These are phyloP conservation scores for Nycticorax nycticorax DNA, from an alignment of 2,113 vertebrate species.

Conservation along the genomic window DNA sequence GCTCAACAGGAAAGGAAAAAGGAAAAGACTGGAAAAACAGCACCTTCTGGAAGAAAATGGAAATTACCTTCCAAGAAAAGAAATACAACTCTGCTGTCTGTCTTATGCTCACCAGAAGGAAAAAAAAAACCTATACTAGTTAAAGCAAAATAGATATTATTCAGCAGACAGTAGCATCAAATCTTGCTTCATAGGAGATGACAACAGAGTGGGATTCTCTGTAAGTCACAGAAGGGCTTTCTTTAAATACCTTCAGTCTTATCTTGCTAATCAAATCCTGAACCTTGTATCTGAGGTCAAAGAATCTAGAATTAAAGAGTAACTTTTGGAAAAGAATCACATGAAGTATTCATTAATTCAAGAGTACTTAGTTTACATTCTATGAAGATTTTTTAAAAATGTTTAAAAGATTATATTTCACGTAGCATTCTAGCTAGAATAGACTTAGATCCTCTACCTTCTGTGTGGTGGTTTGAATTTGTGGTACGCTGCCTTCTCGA, in stretches of 20 bases:
- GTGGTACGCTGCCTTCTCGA: slow-evolving; percentile 80
- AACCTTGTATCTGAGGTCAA: background rate
- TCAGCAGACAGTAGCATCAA: background rate
- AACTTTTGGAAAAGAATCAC: background rate
- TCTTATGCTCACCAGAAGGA: background rate
- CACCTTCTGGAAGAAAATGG: background rate
- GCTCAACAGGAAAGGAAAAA: background rate
- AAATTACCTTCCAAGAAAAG: background rate
- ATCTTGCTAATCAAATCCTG: background rate
- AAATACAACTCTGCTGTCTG: background rate
- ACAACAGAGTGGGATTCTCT: background rate
- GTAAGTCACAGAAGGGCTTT: background rate
- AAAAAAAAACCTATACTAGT: background rate
- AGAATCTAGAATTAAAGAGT: background rate
- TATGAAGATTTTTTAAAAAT: background rate
- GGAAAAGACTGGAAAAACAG: background rate
- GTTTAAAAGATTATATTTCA: background rate
- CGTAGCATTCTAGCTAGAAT: background rate
- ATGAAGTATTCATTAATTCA: background rate
- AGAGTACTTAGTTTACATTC: background rate
- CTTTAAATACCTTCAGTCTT: background rate
- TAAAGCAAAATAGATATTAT: background rate
- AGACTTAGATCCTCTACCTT: slow-evolving; percentile 66
- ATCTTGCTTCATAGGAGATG: background rate
- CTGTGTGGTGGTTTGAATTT: slow-evolving; percentile 63